phyloP scores from a whole-genome alignment of 2,113 vertebrate species.

The Cariama cristata region DNA sequence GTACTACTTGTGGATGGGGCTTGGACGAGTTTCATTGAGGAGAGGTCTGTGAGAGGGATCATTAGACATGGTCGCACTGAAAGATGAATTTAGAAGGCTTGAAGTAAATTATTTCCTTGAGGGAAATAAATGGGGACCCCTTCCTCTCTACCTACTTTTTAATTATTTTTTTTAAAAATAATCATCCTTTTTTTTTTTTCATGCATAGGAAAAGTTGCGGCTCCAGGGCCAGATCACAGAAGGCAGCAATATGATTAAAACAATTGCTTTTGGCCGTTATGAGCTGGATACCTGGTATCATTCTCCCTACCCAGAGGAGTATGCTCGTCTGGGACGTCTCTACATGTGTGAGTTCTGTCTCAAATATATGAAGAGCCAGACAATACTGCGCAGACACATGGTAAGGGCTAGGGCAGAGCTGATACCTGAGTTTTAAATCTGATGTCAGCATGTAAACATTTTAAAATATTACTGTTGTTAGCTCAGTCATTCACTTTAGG shows the following conservation, averaged over 20 bases:
- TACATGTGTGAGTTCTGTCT: constrained; percentile 99
- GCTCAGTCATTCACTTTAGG: not conserved
- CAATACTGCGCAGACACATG: constrained; percentile 96
- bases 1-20: not conserved
- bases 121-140: not conserved
- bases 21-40: not conserved
- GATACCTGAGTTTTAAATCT: not conserved
- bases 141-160: not conserved
- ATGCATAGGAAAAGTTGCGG: constrained; percentile 89
- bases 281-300: constrained; percentile 99
- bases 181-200: not conserved
- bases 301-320: constrained; percentile 97
- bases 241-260: constrained; percentile 99
- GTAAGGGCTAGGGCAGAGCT: constrained; percentile 69
- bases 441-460: not conserved
- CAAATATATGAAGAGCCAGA: constrained; percentile 99
- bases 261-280: constrained; percentile 96
- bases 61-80: not conserved
- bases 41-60: not conserved
- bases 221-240: constrained; percentile 98
- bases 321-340: constrained; percentile 93
- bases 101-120: not conserved
- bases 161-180: not conserved
- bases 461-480: not conserved
- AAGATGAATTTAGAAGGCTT: not conserved